phyloP scores from a whole-genome alignment of 2,113 vertebrate genomes.

The Struthidea cinerea region DNA sequence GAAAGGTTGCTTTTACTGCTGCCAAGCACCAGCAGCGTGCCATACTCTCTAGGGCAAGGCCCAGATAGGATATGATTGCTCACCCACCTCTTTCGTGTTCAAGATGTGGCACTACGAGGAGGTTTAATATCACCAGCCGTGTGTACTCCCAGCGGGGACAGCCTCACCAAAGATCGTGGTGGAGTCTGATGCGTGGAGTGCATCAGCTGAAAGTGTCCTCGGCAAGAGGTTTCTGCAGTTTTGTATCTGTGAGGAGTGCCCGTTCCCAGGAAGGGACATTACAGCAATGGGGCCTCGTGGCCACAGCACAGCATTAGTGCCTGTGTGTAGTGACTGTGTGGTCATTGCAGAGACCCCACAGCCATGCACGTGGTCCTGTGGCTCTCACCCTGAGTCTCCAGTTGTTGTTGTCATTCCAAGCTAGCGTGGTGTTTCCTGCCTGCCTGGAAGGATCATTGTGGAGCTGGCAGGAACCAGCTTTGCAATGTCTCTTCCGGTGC shows the following conservation, averaged over 20 bases:
- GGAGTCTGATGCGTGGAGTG: rapidly evolving
- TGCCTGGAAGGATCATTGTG: not conserved
- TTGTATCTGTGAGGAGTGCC: not conserved
- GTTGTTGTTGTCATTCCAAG: not conserved
- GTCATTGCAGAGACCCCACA: not conserved
- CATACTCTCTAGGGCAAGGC: not conserved
- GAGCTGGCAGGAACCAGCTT: not conserved
- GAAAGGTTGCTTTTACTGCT: not conserved
- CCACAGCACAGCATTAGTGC: not conserved
- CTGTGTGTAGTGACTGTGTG: not conserved
- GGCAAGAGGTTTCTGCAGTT: not conserved
- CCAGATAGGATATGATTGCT: not conserved
- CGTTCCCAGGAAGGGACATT: not conserved
- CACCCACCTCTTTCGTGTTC: not conserved
- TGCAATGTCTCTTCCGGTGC: not conserved
- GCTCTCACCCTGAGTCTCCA: not conserved
- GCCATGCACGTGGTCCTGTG: not conserved
- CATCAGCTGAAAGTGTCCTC: not conserved
- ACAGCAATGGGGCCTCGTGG: not conserved
- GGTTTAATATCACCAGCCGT: not conserved
- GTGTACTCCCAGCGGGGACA: not conserved
- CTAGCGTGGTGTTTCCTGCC: rapidly evolving
- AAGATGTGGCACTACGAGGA: not conserved
- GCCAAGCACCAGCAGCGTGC: not conserved
- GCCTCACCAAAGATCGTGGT: not conserved